Evolutionary conservation across 1,140 invertebrate genomes (phyloP), one percentile per base, ranked within the genome.

Genomic region (Drepana arcuata): DNA sequence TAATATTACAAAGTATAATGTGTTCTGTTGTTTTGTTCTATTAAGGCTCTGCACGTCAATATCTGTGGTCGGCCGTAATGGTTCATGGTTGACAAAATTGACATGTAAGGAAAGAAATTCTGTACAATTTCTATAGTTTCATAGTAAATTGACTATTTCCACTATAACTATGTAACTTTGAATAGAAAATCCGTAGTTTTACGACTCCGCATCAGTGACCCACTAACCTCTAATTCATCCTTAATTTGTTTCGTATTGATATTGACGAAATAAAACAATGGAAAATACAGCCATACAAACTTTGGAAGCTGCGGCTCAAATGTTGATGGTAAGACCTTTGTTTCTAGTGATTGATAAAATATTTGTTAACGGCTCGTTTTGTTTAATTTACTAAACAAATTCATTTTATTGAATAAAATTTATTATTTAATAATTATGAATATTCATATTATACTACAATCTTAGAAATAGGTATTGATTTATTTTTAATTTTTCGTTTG

Each of bases 291-390:
- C 86, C 42, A 77, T 88, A 54, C 80, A 83, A 72, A 86, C 91
- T 65, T 73, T 92, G 53, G 90, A 92, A 71, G 82, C 86, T 46
- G 89, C 89, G 48, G 87, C 89, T 43, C 87, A 89, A 85, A 79
- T 91, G 67, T 82, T 92, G 52, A 81, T 92, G 85, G 90, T 91
- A 78, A 84, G 82, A 69, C n/a, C n/a, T n/a, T n/a, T n/a, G n/a
- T n/a, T n/a, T n/a, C n/a, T n/a, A n/a, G n/a, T n/a, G n/a, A n/a
- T n/a, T n/a, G n/a, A n/a, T n/a, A n/a, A n/a, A n/a, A n/a, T n/a
- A n/a, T n/a, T n/a, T n/a, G n/a, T n/a, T n/a, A n/a, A n/a, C n/a
- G n/a, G n/a, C n/a, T n/a, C n/a, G n/a, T n/a, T n/a, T n/a, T n/a
- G n/a, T n/a, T n/a, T n/a, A n/a, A n/a, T n/a, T n/a, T n/a, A n/a